These are phyloP conservation scores for Augochlora pura DNA, from an alignment of 1,140 invertebrate genomes.

Conservation along the genomic window DNA sequence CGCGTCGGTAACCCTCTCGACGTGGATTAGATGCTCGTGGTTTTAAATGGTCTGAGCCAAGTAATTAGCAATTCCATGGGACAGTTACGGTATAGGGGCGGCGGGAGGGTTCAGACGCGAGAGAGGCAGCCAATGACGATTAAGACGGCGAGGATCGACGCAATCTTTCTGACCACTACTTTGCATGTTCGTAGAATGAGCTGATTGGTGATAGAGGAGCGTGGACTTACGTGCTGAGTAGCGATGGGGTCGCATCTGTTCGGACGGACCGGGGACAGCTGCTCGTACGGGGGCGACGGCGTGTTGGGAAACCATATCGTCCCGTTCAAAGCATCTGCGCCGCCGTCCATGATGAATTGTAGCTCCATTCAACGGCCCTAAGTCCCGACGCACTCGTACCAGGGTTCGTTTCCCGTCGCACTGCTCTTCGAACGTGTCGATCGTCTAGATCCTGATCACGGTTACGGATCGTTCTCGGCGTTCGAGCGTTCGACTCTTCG, in stretches of 20 bases:
- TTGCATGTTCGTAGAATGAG: no score
- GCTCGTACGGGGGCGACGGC: slow-evolving; percentile 72
- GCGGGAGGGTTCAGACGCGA: no score
- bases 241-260: slow-evolving; percentile 65
- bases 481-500: slow-evolving; percentile 33
- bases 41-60: no score
- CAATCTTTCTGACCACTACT: no score
- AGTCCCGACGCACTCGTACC: slow-evolving; percentile 29
- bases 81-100: no score
- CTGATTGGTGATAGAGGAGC: no score
- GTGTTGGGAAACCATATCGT: slow-evolving; percentile 72
- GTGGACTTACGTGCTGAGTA: slow-evolving; percentile 71
- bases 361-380: slow-evolving; percentile 70
- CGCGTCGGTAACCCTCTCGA: no score
- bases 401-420: slow-evolving; percentile 1
- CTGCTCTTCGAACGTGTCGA: not conserved
- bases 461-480: not conserved
- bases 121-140: no score
- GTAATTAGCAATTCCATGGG: no score
- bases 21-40: no score
- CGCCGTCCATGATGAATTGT: slow-evolving; percentile 73
- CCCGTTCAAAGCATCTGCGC: slow-evolving; percentile 69
- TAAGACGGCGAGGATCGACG: no score
- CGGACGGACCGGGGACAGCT: slow-evolving; percentile 71
- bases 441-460: slow-evolving; percentile 18